Evolutionary conservation across 2,888 invertebrate species (phyloP).

Genomic region (Leptothorax acervorum): DNA sequence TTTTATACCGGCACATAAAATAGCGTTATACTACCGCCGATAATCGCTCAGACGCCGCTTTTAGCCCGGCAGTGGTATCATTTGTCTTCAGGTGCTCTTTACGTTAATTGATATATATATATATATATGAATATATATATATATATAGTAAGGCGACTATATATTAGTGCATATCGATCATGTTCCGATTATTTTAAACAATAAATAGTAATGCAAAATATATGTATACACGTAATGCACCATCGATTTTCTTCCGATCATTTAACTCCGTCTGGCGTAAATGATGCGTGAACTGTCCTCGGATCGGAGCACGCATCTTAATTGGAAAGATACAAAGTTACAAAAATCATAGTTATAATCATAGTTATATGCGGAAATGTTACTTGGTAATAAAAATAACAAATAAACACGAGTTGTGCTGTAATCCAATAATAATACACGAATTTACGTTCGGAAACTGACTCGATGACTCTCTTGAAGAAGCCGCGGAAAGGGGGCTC

Average conservation of each 20-base stretch:
- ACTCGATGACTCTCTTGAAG: not conserved
- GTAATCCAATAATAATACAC: conserved; percentile 21
- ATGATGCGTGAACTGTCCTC: not conserved
- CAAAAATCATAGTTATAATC: conserved; percentile 6
- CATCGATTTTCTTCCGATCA: conserved; percentile 42
- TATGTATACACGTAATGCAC: conserved; percentile 20
- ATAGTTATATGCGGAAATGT: conserved; percentile 19
- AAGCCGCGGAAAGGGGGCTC: not conserved
- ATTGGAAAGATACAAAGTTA: conserved; percentile 6
- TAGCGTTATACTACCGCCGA: conserved; percentile 44
- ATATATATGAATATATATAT: conserved; percentile 8
- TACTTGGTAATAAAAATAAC: conserved; percentile 32
- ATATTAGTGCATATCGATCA: conserved; percentile 54
- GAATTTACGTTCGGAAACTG: not conserved
- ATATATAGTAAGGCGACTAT: conserved; percentile 45
- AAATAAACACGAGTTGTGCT: conserved; percentile 36
- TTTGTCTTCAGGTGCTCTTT: conserved; percentile 54
- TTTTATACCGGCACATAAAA: not conserved
- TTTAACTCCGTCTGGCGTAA: conserved; percentile 18
- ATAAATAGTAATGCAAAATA: conserved; percentile 48
- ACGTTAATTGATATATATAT: conserved; percentile 16
- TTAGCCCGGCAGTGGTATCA: conserved; percentile 55
- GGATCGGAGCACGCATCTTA: not conserved
- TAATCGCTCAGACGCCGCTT: conserved; percentile 51
- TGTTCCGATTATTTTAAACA: conserved; percentile 47